Conservation (phyloP, 2,888 invertebrate species). For the Physocephala rufipes region DNA sequence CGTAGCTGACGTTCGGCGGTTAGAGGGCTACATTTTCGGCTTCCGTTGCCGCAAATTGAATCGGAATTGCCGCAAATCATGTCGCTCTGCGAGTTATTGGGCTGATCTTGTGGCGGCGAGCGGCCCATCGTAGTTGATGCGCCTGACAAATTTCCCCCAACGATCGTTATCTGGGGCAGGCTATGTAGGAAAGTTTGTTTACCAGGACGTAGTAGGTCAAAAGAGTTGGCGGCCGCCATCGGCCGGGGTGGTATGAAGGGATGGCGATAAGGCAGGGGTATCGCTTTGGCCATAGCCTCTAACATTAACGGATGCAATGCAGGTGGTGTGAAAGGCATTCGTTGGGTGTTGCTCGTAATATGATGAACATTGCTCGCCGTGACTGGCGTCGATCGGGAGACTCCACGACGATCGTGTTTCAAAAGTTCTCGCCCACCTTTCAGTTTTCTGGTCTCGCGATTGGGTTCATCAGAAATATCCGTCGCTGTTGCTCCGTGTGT, state of each 20-base stretch:
- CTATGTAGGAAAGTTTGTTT: constrained; percentile 36
- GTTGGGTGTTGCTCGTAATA: constrained; percentile 46
- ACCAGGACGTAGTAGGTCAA: constrained; percentile 67
- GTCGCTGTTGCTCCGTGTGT: too few species aligned
- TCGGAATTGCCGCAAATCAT: neutral
- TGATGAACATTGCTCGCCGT: constrained; percentile 41
- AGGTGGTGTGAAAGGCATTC: constrained; percentile 60
- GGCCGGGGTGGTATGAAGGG: constrained; percentile 68
- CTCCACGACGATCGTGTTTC: constrained; percentile 44
- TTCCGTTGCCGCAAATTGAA: constrained; percentile 33
- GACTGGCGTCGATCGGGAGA: constrained; percentile 28
- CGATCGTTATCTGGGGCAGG: constrained; percentile 43
- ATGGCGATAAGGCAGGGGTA: constrained; percentile 71
- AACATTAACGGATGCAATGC: constrained; percentile 77
- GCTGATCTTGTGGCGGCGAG: constrained; percentile 29
- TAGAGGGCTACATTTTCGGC: constrained; percentile 30
- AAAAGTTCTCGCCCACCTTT: constrained; percentile 43
- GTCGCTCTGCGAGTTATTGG: constrained; percentile 23
- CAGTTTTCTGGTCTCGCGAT: constrained; percentile 23
- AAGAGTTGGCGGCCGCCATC: constrained; percentile 67
- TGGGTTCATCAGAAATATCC: constrained; percentile 15
- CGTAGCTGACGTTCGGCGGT: constrained; percentile 38
- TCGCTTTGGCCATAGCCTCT: constrained; percentile 75
- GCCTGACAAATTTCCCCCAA: constrained; percentile 22
- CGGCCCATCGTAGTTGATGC: neutral